Conservation (phyloP, 2,113 vertebrate genomes). For the Brevimyrus niger region DNA sequence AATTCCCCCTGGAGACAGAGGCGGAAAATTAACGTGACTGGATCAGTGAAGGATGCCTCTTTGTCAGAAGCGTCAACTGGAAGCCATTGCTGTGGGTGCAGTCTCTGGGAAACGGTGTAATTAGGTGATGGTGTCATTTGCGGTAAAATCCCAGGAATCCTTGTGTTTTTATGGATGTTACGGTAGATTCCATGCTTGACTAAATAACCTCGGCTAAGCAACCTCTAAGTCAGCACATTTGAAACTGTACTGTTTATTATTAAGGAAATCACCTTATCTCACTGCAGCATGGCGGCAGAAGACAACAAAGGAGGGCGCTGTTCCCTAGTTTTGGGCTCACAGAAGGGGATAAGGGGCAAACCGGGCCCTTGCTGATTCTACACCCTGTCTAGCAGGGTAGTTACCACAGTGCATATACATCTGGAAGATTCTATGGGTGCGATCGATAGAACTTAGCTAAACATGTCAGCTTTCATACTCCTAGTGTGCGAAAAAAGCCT, state of each 20-base stretch:
- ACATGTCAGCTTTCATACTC: neutral
- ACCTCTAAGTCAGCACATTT: neutral
- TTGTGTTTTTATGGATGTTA: neutral
- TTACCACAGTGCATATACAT: neutral
- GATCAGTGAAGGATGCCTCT: conserved; percentile 24
- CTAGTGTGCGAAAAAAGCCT: neutral
- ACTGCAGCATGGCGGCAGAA: neutral
- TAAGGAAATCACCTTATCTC: neutral
- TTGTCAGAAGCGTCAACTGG: conserved; percentile 33
- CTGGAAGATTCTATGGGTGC: neutral
- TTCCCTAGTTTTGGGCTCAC: neutral
- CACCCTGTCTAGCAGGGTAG: neutral
- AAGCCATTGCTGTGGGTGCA: conserved; percentile 22
- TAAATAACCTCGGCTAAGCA: neutral
- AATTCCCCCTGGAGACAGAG: conserved; percentile 29
- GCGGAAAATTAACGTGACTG: conserved; percentile 32
- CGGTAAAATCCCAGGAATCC: neutral
- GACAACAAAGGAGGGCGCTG: neutral
- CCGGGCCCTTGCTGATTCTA: neutral
- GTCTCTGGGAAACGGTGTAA: conserved; percentile 21
- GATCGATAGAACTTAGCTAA: neutral
- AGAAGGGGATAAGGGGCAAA: neutral
- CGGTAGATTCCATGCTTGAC: neutral
- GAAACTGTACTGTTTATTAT: neutral
- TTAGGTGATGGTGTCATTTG: neutral